Conservation (phyloP, 1,140 invertebrate species). For the Zaprionus nigranus region DNA sequence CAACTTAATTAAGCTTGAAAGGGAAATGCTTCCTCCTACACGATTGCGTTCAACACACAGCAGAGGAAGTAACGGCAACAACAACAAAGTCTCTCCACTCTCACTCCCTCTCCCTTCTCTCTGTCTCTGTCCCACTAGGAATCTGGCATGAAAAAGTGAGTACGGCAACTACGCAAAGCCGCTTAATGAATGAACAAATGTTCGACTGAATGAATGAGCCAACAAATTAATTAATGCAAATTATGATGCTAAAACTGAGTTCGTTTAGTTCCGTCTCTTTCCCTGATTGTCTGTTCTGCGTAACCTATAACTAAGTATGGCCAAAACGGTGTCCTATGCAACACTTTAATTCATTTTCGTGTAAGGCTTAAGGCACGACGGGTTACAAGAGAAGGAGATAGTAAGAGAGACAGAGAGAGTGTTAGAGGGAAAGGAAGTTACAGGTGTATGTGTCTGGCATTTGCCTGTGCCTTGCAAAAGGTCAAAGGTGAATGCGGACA, state of each 20-base stretch:
- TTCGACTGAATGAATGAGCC: conserved; percentile 58
- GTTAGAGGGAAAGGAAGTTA: neutral
- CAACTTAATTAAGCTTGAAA: conserved; percentile 79
- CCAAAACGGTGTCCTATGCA: conserved; percentile 18
- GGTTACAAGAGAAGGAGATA: neutral
- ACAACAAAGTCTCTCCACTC: neutral
- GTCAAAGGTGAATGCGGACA: conserved; percentile 5
- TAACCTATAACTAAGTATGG: conserved; percentile 15
- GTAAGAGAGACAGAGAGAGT: neutral
- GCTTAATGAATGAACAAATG: conserved; percentile 65
- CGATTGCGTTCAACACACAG: conserved; percentile 20
- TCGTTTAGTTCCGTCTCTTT: neutral
- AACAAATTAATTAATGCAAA: conserved; percentile 75
- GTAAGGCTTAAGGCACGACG: conserved; percentile 16
- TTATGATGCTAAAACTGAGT: conserved; percentile 46
- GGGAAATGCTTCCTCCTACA: conserved; percentile 76
- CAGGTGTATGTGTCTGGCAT: neutral
- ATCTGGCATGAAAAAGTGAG: conserved; percentile 44
- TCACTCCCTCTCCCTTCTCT: conserved; percentile 1
- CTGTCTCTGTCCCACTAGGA: neutral
- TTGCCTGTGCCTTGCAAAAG: neutral
- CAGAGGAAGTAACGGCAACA: conserved; percentile 29
- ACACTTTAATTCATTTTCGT: conserved; percentile 28
- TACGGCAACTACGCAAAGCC: conserved; percentile 47
- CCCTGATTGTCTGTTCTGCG: neutral